Percentiles rank a stretch among this genome's conserved stretches.
Conservation (phyloP, 2,113 vertebrate species). For the Grallaria varia region DNA sequence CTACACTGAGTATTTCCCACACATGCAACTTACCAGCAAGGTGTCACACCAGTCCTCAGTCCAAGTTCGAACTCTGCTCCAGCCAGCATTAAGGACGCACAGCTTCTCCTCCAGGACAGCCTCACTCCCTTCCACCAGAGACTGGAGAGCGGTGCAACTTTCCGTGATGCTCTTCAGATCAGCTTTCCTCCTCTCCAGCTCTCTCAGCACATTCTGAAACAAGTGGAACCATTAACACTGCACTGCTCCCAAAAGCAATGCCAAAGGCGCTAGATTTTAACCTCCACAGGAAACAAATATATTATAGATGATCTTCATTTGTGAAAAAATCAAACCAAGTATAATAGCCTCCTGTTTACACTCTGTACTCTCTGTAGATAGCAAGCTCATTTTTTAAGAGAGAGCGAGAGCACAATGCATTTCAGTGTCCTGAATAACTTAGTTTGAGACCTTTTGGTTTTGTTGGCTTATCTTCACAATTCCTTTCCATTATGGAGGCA, state of each 20-base stretch:
- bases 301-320: neutral
- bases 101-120: constrained; percentile 84
- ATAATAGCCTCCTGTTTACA: neutral
- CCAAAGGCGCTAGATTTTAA: neutral
- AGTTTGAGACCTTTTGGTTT: neutral
- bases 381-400: neutral
- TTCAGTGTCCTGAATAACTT: neutral
- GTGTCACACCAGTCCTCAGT: constrained; percentile 91
- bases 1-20: neutral
- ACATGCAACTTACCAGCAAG: constrained; percentile 77
- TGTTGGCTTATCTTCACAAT: neutral
- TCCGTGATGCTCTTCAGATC: constrained; percentile 86
- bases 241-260: neutral
- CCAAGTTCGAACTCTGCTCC: constrained; percentile 86
- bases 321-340: neutral
- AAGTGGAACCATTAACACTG: neutral
- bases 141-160: constrained; percentile 84
- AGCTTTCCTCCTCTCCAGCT: constrained; percentile 85
- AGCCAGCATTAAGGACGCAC: constrained; percentile 85
- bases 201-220: constrained; percentile 88
- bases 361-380: neutral
- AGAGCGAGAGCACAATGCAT: neutral
- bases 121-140: constrained; percentile 86
- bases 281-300: neutral
- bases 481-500: neutral